phyloP scores from a whole-genome alignment of 1,140 invertebrate species.

The Linepithema humile region DNA sequence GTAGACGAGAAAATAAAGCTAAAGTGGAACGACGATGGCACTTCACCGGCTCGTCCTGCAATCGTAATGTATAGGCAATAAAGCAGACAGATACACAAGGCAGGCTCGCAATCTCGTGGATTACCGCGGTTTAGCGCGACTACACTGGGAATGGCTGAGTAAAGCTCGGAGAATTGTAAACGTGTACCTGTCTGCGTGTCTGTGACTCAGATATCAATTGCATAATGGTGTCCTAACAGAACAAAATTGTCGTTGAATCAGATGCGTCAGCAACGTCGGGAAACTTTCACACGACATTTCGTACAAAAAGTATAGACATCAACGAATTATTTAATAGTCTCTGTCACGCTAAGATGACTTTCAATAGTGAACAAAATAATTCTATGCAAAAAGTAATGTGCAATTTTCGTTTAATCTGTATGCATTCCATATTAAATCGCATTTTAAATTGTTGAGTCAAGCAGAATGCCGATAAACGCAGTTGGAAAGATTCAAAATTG shows the following conservation, averaged over 20 bases:
- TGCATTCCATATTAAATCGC: neutral
- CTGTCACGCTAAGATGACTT: neutral
- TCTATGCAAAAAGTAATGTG: neutral
- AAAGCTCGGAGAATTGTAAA: conserved; percentile 20
- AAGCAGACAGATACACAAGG: conserved; percentile 26
- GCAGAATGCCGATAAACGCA: neutral
- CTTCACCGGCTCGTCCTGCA: neutral
- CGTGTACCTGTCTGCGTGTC: neutral
- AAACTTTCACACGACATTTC: conserved; percentile 5
- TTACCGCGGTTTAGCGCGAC: conserved; percentile 1
- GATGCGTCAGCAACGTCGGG: neutral
- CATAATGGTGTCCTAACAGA: neutral
- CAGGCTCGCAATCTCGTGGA: conserved; percentile 14
- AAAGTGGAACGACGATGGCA: conserved; percentile 12
- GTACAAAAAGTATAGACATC: neutral
- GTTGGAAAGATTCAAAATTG: neutral
- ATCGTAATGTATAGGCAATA: conserved; percentile 17
- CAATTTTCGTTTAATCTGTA: neutral
- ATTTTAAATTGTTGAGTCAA: neutral
- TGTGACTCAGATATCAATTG: conserved; percentile 20
- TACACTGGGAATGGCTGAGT: neutral
- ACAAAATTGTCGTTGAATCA: neutral
- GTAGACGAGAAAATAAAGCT: neutral
- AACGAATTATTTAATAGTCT: neutral
- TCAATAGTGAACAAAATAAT: neutral